Evolutionary conservation across 1,140 invertebrate species (phyloP).

Genomic region (Meloidogyne hapla): DNA sequence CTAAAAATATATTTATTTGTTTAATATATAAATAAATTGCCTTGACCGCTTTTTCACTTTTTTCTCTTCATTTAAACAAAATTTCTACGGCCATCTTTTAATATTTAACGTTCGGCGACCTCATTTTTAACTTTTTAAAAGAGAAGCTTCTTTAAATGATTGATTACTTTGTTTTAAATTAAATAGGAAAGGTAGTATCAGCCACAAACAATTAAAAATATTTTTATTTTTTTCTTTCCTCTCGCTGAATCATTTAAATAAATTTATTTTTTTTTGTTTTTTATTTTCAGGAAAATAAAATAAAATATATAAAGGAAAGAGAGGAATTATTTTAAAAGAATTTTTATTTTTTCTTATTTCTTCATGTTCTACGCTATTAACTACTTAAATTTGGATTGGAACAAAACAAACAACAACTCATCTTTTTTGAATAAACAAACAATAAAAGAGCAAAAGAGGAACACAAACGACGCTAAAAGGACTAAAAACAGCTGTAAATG

Average conservation of each 20-base stretch:
- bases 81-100: neutral
- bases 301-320: neutral
- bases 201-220: neutral
- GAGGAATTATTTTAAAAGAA: too few relatives aligned
- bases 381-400: neutral
- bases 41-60: conserved; percentile 5
- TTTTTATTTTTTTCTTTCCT: neutral
- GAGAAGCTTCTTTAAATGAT: neutral
- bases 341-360: neutral
- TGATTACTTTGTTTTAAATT: neutral
- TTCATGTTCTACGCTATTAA: neutral
- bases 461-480: neutral
- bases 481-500: too few relatives aligned
- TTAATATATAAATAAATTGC: neutral
- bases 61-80: neutral
- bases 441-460: neutral
- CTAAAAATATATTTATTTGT: too few relatives aligned
- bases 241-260: neutral
- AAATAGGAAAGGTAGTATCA: neutral
- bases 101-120: conserved; percentile 2
- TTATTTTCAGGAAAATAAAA: neutral
- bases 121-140: neutral
- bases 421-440: too few relatives aligned
- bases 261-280: neutral
- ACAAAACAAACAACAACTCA: neutral